Evolutionary conservation across 2,113 vertebrate species (phyloP).

Genomic region (Artemisiospiza belli): DNA sequence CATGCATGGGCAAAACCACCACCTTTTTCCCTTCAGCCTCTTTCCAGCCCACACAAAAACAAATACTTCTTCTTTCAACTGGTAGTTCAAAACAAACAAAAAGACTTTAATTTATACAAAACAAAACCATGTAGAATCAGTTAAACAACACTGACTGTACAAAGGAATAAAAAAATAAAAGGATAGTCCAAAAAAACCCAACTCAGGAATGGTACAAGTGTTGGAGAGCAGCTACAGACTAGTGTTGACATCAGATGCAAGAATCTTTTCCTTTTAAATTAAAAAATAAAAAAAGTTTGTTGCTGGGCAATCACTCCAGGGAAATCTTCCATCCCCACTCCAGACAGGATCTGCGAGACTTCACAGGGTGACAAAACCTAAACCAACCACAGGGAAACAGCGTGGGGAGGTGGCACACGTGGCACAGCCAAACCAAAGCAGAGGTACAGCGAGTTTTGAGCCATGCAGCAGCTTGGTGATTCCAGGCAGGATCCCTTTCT

Average conservation of each 20-base stretch:
- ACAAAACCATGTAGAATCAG: conserved; percentile 36
- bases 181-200: conserved; percentile 7
- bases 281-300: background rate
- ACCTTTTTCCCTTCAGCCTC: background rate
- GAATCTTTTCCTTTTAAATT: conserved; percentile 32
- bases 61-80: rapidly evolving
- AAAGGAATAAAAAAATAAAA: conserved; percentile 69
- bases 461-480: background rate
- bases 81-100: conserved; percentile 11
- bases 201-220: conserved; percentile 56
- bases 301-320: background rate
- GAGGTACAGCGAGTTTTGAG: background rate
- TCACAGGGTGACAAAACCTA: background rate
- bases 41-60: rapidly evolving
- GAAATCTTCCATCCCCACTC: background rate
- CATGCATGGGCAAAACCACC: background rate
- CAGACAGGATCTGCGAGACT: background rate
- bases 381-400: background rate
- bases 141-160: conserved; percentile 74
- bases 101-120: conserved; percentile 68
- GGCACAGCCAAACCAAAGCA: background rate
- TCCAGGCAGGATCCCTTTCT: background rate
- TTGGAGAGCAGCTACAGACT: conserved; percentile 66
- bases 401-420: background rate
- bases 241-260: conserved; percentile 68